These are phyloP conservation scores for Drosophila melanogaster DNA, from an alignment of 1,140 invertebrate species.

Conservation along the genomic window DNA sequence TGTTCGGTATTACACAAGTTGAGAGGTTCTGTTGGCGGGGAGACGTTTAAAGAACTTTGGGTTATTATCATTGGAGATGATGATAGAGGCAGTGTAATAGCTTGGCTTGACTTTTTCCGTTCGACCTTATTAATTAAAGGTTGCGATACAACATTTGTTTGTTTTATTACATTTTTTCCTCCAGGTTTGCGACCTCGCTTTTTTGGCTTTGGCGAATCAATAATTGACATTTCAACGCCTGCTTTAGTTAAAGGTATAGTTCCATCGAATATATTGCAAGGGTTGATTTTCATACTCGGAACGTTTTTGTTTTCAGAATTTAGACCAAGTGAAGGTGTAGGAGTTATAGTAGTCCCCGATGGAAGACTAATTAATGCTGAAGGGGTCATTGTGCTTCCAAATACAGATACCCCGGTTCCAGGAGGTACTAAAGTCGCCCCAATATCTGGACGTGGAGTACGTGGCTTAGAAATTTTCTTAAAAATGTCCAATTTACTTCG, in stretches of 20 bases:
- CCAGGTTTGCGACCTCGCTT: constrained; percentile 78
- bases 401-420: constrained; percentile 7
- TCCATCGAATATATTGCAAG: constrained; percentile 1
- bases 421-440: constrained; percentile 2
- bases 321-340: constrained; percentile 27
- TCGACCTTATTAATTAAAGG: constrained; percentile 11
- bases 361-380: constrained; percentile 66
- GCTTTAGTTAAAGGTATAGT: neutral
- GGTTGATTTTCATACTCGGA: neutral
- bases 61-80: neutral
- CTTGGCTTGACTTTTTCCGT: constrained; percentile 15
- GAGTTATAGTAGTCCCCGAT: constrained; percentile 79
- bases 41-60: neutral
- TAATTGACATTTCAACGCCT: constrained; percentile 8
- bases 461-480: constrained; percentile 88
- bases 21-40: constrained; percentile 38
- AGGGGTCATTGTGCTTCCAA: constrained; percentile 9
- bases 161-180: constrained; percentile 57
- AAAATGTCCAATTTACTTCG: constrained; percentile 94
- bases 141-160: constrained; percentile 1
- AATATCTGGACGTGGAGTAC: constrained; percentile 2
- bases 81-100: neutral
- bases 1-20: constrained; percentile 43
- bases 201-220: constrained; percentile 52
- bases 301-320: neutral